These are phyloP conservation scores for Thereva unica DNA, from an alignment of 2,888 invertebrate genomes.

Conservation along the genomic window DNA sequence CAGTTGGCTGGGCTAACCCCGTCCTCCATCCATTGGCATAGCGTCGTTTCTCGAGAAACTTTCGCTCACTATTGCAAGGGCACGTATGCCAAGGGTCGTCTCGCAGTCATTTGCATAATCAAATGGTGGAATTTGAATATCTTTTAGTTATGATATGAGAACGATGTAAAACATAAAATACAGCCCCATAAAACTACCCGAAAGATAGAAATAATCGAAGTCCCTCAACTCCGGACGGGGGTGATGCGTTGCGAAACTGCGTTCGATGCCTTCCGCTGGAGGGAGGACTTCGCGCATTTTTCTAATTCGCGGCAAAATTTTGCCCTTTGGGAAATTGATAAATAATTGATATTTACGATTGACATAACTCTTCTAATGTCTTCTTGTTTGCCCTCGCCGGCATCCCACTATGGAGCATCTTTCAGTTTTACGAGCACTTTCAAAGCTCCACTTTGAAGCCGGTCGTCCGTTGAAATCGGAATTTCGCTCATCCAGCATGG, in stretches of 20 bases:
- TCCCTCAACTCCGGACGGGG: no score
- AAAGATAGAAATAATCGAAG: conserved; percentile 25
- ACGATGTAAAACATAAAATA: conserved; percentile 42
- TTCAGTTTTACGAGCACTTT: conserved; percentile 29
- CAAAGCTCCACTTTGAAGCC: conserved; percentile 12
- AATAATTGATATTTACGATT: conserved; percentile 42
- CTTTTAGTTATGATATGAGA: conserved; percentile 41
- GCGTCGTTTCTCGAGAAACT: conserved; percentile 1
- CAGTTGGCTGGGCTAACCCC: neutral
- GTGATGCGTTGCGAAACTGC: no score
- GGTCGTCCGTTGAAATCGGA: neutral
- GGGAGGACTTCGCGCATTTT: conserved; percentile 17
- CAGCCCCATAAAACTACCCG: conserved; percentile 37
- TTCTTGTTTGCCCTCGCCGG: neutral
- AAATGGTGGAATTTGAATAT: conserved; percentile 58
- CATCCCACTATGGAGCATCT: neutral
- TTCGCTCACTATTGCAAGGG: conserved; percentile 28
- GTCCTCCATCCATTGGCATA: neutral
- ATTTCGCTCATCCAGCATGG: conserved; percentile 13
- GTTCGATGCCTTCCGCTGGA: no score
- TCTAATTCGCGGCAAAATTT: conserved; percentile 26
- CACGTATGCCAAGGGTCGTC: conserved; percentile 59
- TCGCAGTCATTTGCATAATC: conserved; percentile 58
- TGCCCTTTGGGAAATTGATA: conserved; percentile 36
- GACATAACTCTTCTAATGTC: conserved; percentile 28